These are phyloP conservation scores for Anolis apletophallus DNA, from an alignment of 2,797 vertebrate species.

Conservation along the genomic window DNA sequence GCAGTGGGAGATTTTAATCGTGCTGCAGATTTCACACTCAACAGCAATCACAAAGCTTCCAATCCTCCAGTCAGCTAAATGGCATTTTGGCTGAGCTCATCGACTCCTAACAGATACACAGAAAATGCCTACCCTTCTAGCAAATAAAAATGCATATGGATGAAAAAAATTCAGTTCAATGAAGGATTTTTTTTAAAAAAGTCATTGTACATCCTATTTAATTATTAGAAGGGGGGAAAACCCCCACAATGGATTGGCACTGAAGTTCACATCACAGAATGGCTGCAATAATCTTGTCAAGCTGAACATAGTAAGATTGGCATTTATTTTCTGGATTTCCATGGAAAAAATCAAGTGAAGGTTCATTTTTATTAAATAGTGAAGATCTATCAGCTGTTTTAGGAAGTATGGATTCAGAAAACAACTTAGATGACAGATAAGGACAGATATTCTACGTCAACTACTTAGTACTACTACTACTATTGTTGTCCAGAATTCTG, in stretches of 20 bases:
- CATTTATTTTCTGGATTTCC: slow-evolving; percentile 29
- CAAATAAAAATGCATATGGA: slow-evolving; percentile 22
- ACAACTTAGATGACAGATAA: too few species aligned
- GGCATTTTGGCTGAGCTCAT: slow-evolving; percentile 55
- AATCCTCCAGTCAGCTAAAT: slow-evolving; percentile 62
- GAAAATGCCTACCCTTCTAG: slow-evolving; percentile 49
- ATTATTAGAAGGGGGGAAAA: slow-evolving; percentile 29
- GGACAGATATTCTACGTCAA: too few species aligned
- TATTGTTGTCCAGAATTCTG: too few species aligned
- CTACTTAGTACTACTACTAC: too few species aligned
- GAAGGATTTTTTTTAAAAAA: background rate
- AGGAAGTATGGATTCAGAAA: too few species aligned
- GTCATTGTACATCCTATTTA: slow-evolving; percentile 24
- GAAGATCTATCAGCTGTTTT: background rate
- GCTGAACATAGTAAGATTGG: slow-evolving; percentile 19
- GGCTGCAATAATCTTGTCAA: slow-evolving; percentile 9
- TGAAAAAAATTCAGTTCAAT: slow-evolving; percentile 48
- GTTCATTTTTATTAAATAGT: background rate
- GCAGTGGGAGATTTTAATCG: slow-evolving; percentile 65
- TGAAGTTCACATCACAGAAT: background rate
- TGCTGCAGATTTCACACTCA: slow-evolving; percentile 67
- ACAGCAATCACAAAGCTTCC: slow-evolving; percentile 63
- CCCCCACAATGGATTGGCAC: background rate
- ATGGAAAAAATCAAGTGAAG: background rate
- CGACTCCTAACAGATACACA: slow-evolving; percentile 35